These are phyloP conservation scores for Sarcophaga subvicina DNA, from an alignment of 2,888 invertebrate species.

Conservation along the genomic window DNA sequence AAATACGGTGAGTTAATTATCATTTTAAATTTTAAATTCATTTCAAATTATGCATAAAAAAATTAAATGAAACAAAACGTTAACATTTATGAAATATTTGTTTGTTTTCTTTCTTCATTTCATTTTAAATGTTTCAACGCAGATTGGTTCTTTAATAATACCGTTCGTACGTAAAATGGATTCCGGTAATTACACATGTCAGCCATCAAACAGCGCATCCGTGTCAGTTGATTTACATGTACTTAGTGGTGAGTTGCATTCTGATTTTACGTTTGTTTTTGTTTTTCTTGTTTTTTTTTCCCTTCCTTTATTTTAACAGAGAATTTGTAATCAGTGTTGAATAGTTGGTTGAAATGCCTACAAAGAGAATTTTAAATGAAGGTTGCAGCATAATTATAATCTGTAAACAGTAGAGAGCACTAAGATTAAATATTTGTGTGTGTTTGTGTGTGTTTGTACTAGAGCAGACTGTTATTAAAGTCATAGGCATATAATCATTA, in stretches of 20 bases:
- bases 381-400: background rate
- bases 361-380: constrained; percentile 49
- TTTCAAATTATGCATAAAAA: too few species aligned
- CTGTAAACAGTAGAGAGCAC: background rate
- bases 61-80: too few species aligned
- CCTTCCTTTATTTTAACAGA: constrained; percentile 4
- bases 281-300: background rate
- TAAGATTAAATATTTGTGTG: background rate
- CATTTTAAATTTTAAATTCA: background rate
- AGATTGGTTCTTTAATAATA: constrained; percentile 82
- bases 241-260: constrained; percentile 88
- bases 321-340: constrained; percentile 34
- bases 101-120: background rate
- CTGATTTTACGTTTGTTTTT: constrained; percentile 8
- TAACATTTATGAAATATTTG: background rate
- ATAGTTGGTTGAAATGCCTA: background rate
- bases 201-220: constrained; percentile 95
- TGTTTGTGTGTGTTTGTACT: background rate
- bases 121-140: constrained; percentile 68
- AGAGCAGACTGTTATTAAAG: background rate
- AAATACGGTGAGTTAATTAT: constrained; percentile 78
- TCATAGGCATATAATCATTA: too few species aligned
- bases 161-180: constrained; percentile 81
- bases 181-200: constrained; percentile 94
- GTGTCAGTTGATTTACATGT: constrained; percentile 95